Conservation (phyloP, 2,113 vertebrate species). For the Prochilodus magdalenae region DNA sequence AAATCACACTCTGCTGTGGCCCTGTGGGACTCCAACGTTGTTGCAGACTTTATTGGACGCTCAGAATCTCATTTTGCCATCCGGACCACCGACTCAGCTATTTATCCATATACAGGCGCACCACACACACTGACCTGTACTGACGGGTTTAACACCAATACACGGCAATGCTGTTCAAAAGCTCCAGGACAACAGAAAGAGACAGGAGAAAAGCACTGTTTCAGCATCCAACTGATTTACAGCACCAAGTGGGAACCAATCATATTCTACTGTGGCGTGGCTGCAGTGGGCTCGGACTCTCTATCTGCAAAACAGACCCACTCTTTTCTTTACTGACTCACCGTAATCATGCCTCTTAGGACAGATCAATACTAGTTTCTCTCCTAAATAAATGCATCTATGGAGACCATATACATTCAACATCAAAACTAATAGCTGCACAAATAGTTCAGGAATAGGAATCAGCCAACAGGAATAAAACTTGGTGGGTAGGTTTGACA, state of each 20-base stretch:
- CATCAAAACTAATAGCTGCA: too few species aligned
- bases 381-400: background rate
- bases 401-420: too few species aligned
- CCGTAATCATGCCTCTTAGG: background rate
- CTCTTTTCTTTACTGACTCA: background rate
- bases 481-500: too few species aligned
- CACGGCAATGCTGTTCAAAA: slow-evolving; percentile 50
- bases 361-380: background rate
- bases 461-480: too few species aligned
- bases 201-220: slow-evolving; percentile 1
- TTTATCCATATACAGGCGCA: slow-evolving; percentile 5
- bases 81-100: background rate
- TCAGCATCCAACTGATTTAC: background rate
- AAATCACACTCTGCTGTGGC: background rate
- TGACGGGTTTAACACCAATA: slow-evolving; percentile 1
- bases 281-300: too few species aligned
- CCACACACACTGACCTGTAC: slow-evolving; percentile 11
- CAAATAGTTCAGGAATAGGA: too few species aligned
- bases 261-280: background rate
- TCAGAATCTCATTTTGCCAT: slow-evolving; percentile 13
- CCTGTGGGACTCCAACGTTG: background rate
- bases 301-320: too few species aligned
- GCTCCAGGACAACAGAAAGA: slow-evolving; percentile 2
- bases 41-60: slow-evolving; percentile 23
- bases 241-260: background rate